Percentiles rank a stretch among this genome's conserved stretches.
Evolutionary conservation across 2,113 vertebrate species (phyloP).

Genomic region (Symphodus melops): DNA sequence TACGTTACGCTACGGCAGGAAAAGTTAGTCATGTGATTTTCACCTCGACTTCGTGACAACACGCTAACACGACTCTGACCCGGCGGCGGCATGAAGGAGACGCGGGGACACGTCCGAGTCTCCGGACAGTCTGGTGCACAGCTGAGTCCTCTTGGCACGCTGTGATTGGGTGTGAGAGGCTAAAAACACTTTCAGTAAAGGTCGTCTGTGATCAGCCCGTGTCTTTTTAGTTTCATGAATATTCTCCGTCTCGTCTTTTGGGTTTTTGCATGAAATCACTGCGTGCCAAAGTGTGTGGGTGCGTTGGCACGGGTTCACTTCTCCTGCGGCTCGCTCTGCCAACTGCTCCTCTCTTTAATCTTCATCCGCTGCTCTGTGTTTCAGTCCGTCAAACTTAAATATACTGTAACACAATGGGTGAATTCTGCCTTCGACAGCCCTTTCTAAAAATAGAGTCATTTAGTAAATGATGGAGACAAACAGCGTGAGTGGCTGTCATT

Average conservation of each 20-base stretch:
- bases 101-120: not conserved
- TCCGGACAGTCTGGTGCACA: not conserved
- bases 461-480: conserved; percentile 4
- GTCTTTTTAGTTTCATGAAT: conserved; percentile 45
- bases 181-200: conserved; percentile 7
- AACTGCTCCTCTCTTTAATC: conserved; percentile 71
- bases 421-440: conserved; percentile 4
- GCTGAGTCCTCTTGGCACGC: not conserved
- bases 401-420: conserved; percentile 32
- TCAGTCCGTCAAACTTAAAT: conserved; percentile 50
- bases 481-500: not conserved
- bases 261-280: conserved; percentile 46
- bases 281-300: conserved; percentile 63
- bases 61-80: not conserved
- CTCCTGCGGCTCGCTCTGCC: conserved; percentile 53
- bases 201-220: conserved; percentile 42
- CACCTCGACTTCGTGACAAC: no score
- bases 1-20: not conserved
- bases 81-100: not conserved
- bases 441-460: conserved; percentile 27
- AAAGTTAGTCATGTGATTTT: no score
- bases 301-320: conserved; percentile 66
- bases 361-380: conserved; percentile 49
- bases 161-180: conserved; percentile 25
- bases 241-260: conserved; percentile 39